Conservation (phyloP, 2,113 vertebrate species). For the Pollimyrus isidori region DNA sequence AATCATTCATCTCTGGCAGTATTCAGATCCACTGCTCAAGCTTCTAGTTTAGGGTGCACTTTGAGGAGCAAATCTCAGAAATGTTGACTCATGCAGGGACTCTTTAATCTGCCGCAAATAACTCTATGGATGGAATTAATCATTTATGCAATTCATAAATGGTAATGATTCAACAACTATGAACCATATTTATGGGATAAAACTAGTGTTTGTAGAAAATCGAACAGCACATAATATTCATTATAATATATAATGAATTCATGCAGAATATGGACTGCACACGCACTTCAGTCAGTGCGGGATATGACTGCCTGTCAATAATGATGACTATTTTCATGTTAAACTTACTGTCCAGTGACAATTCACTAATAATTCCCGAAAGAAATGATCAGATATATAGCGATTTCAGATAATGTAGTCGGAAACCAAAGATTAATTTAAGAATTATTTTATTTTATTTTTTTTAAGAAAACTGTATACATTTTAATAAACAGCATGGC, state of each 20-base stretch:
- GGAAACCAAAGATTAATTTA: slow-evolving; percentile 37
- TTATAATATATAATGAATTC: not conserved
- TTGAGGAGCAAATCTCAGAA: not conserved
- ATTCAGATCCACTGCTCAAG: no score
- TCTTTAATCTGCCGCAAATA: not conserved
- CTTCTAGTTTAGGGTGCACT: no score
- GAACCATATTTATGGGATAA: not conserved
- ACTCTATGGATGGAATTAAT: not conserved
- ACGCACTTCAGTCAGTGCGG: no score
- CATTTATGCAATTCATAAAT: not conserved
- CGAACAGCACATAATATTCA: not conserved
- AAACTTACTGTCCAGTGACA: not conserved
- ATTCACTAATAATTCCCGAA: not conserved
- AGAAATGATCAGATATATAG: not conserved
- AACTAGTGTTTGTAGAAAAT: not conserved
- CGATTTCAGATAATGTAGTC: not conserved
- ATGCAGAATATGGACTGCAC: not conserved
- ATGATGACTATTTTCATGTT: not conserved
- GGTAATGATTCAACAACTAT: not conserved
- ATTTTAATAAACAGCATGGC: not conserved
- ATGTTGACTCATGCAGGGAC: not conserved
- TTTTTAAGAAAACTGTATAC: not conserved
- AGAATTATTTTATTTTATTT: not conserved
- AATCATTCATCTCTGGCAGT: not conserved
- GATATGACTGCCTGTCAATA: not conserved